Conservation (phyloP, 1,140 invertebrate genomes). For the Leptestheria dahalacensis region DNA sequence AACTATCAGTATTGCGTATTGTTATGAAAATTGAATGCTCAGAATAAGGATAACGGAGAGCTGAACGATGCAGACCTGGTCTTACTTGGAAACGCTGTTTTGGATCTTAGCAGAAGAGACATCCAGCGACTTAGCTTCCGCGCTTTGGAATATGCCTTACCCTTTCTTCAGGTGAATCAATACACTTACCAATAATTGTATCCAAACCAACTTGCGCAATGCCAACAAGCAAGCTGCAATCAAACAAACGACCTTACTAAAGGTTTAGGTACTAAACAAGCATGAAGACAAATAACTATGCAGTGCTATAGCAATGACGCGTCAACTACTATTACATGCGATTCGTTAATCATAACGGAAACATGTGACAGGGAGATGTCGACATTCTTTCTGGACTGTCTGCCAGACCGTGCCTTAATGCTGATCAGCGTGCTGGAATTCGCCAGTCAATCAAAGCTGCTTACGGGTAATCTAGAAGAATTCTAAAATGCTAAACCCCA, state of each 20-base stretch:
- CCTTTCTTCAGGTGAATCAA: constrained; percentile 8
- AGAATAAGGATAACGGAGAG: constrained; percentile 2
- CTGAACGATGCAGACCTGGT: constrained; percentile 8
- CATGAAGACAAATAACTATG: too few relatives aligned
- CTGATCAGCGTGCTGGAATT: constrained; percentile 2
- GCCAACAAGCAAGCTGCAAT: too few relatives aligned
- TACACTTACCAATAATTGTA: too few relatives aligned
- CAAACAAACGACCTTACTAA: too few relatives aligned
- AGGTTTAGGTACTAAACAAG: too few relatives aligned
- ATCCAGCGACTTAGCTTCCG: neutral
- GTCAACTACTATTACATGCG: neutral
- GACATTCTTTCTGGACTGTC: constrained; percentile 4
- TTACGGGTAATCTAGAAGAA: constrained; percentile 8
- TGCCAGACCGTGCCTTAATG: neutral
- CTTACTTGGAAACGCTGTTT: constrained; percentile 7
- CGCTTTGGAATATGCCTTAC: constrained; percentile 4
- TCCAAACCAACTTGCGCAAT: too few relatives aligned
- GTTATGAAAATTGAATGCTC: neutral
- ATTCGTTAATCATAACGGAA: neutral
- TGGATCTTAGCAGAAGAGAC: neutral
- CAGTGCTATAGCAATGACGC: neutral
- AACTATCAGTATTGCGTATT: neutral
- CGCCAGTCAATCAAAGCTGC: neutral
- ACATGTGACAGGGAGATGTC: neutral
- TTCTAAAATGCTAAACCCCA: neutral